Base-by-base conservation (phyloP, 2,888 invertebrate genomes). In the Gastrophysa polygoni region DNA sequence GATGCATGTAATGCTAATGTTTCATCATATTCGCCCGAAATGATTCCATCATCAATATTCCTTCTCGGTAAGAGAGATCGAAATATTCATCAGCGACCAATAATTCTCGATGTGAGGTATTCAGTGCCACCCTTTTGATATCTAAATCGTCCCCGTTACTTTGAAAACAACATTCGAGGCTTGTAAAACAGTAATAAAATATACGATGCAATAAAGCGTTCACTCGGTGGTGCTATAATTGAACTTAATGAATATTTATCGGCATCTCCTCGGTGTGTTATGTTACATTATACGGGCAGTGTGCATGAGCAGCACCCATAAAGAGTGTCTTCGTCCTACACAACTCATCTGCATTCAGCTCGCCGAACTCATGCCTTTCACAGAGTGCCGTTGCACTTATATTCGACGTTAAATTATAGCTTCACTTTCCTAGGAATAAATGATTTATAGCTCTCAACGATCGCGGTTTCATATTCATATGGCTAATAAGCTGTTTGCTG, bases 181-280 rank as follows among this genome's bases (percentile, higher is more conserved):
- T 78, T 79, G 79, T 80, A 80, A 80, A 81, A 78, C 77, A 74
- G 78, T 77, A 77, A 79, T 80, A 79, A 80, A 81, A 80, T 80
- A 81, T 80, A 81, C 78, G 78, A 75, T 76, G 81, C 81, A 79
- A 81, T 81, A 81, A 81, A 81, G 78, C 77, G 80, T 80, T 80
- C 78, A 75, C 77, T 78, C 77, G 77, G 77, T 78, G 80, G 80
- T 80, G 80, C 80, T 80, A 80, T 81, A 81, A 81, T 81, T 81
- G 81, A 79, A 78, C 78, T 80, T 81, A 81, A 81, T 81, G 81
- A 81, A 81, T 81, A 81, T 81, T 81, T 81, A 81, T 81, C 77
- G 81, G 77, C 78, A 78, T 78, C 78, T 78, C 74, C 67, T 68
- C 76, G 77, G 57, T 44, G 63, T 58, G 66, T 63, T 66, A 51